A percentile compares a stretch with the other conserved stretches of the same genome.
Evolutionary conservation across 2,797 vertebrate genomes (phyloP).

Genomic region (Syngnathus rostellatus): DNA sequence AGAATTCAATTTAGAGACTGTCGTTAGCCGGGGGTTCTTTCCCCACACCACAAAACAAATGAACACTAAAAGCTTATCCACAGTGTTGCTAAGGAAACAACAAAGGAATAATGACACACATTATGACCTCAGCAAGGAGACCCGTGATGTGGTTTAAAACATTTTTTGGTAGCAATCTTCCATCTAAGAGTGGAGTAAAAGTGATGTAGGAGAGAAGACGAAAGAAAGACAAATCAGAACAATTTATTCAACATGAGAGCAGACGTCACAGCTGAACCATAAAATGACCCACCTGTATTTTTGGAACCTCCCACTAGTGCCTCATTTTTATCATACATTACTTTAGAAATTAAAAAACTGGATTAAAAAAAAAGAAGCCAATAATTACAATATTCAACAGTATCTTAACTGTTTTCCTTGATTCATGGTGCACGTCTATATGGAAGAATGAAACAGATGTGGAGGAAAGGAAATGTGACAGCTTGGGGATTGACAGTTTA

Average conservation of each 20-base stretch:
- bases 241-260: neutral
- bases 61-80: slow-evolving; percentile 20
- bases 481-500: slow-evolving; percentile 35
- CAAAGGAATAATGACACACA: slow-evolving; percentile 49
- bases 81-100: slow-evolving; percentile 50
- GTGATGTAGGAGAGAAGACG: slow-evolving; percentile 1
- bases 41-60: slow-evolving; percentile 7
- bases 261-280: neutral
- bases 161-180: slow-evolving; percentile 34
- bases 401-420: neutral
- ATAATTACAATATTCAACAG: neutral
- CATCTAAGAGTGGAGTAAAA: slow-evolving; percentile 16
- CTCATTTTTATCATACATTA: neutral
- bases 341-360: neutral
- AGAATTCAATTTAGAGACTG: slow-evolving; percentile 53
- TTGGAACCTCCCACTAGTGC: neutral
- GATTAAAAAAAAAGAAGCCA: neutral
- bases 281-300: neutral
- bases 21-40: slow-evolving; percentile 25
- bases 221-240: slow-evolving; percentile 6
- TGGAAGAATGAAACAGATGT: slow-evolving; percentile 14
- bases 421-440: neutral
- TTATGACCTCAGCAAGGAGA: slow-evolving; percentile 37
- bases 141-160: slow-evolving; percentile 36
- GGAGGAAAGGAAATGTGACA: slow-evolving; percentile 4